Base-by-base conservation (phyloP, 2,888 invertebrate genomes). In the Andrena chrysosceles region DNA sequence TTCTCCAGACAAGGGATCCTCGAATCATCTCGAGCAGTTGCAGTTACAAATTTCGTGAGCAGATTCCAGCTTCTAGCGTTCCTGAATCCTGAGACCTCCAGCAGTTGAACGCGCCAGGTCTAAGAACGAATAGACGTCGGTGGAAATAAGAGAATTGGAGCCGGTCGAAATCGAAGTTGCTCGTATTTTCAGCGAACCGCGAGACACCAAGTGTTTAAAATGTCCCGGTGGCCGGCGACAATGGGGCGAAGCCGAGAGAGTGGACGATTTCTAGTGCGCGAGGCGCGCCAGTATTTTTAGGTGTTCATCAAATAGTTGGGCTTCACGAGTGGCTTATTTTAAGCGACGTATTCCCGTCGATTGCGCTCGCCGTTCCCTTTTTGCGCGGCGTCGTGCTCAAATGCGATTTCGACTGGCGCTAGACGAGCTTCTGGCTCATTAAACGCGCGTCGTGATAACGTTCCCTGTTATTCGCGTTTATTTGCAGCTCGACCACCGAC, bases 261-360 rank as follows among this genome's bases (percentile, higher is more conserved):
- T 20, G 67, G 56, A 49, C 67, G 63, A 68, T 79, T 79, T 35
- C 48, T 67, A 67, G 60, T 20, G 62, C 52, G 62, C 62, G n/a
- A 54, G 49, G 3, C 69, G 4, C 23, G 52, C 13, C 33, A 26
- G 23, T 77, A 79, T 78, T 81, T 83, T 83, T 74, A 70, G 82
- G 54, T 31, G 77, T 49, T 73, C 82, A 23, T 77, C 77, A 59
- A 83, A 83, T 66, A 74, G 77, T 67, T 56, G 56, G 62, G 71
- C 26, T 20, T 63, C 52, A 68, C 71, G 59, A 59, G 70, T 73
- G 31, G 83, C 59, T 75, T 83, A 81, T 81, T 83, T 83, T 67
- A 66, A 73, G 82, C 82, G 62, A 42, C 82, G 81, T 70, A 77
- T 81, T 70, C 66, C 31, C 67, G 77, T 74, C 73, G 82, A 81